Base-by-base conservation (phyloP, 2,797 vertebrate species). In the Cetoscarus ocellatus region DNA sequence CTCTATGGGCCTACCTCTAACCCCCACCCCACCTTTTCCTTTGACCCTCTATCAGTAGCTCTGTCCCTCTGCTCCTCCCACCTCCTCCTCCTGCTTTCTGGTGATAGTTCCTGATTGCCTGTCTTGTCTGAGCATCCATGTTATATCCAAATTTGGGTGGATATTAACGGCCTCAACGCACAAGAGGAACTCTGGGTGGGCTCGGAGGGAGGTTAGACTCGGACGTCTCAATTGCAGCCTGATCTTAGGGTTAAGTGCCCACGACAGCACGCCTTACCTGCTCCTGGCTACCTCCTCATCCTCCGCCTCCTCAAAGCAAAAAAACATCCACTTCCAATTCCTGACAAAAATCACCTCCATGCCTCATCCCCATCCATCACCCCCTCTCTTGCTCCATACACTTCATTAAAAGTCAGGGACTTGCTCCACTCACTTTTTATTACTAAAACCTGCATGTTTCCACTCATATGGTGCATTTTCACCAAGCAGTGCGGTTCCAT, bases 91-190 rank as follows among this genome's bases (percentile, higher is more conserved):
- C 85, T 88, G 67, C 90, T 92, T 84, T 90, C 96, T 98, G 96
- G 97, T 97, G 97, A 97, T 96, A 96, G 96, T 95, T 95, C 95
- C 96, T 98, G 97, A 97, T 98, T 98, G 98, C 98, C 97, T 99
- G 97, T 98, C 96, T 98, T 98, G 97, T 98, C 97, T 96, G 93
- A 96, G 94, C 94, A 95, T 95, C 94, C 93, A 91, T 87, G 90
- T 91, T 90, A 86, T 88, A 93, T 92, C 44, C 34, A 79, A 90
- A 79, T 77, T 39, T 50, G 73, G 71, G 73, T 88, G 75, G 68
- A 80, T 66, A 55, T 13, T 39, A 61, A 70, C 83, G 75, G 59
- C 67, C 75, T 82, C 72, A 68, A 65, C 58, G 47, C 61, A 50
- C 43, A 70, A 69, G 53, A 86, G 80, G 73, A 79, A 80, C 75